Percentiles rank a stretch among this genome's conserved stretches.
phyloP scores from a whole-genome alignment of 2,888 invertebrate species.

The Athripsodes cinereus region DNA sequence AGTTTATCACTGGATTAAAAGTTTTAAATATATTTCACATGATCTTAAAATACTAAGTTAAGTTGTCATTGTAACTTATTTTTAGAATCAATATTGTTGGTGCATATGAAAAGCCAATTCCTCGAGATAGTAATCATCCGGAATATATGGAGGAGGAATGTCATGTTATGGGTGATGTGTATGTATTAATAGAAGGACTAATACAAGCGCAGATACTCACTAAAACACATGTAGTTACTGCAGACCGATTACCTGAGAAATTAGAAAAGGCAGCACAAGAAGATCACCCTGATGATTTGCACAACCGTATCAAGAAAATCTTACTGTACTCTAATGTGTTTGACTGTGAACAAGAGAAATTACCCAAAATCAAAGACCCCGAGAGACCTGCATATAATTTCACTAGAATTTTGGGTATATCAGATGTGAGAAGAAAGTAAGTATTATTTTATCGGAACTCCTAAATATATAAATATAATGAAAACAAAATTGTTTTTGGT shows the following conservation, averaged over 20 bases:
- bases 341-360: conserved; percentile 72
- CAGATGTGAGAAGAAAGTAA: conserved; percentile 64
- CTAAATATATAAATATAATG: too few species aligned
- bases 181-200: conserved; percentile 65
- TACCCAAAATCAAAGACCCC: conserved; percentile 67
- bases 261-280: conserved; percentile 45
- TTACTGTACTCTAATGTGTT: conserved; percentile 61
- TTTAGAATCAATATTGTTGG: conserved; percentile 44
- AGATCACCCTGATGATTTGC: conserved; percentile 46
- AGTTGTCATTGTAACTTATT: too few species aligned
- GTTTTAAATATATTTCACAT: too few species aligned
- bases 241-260: conserved; percentile 57
- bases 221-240: conserved; percentile 59
- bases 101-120: conserved; percentile 37
- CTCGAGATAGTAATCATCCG: conserved; percentile 55
- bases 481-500: too few species aligned
- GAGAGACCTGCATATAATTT: conserved; percentile 65
- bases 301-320: conserved; percentile 56
- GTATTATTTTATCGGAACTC: conserved; percentile 29
- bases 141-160: conserved; percentile 59
- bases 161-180: conserved; percentile 52
- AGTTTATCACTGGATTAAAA: too few species aligned
- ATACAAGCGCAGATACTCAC: conserved; percentile 76
- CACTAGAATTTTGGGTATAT: conserved; percentile 69
- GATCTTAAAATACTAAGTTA: too few species aligned